phyloP scores from a whole-genome alignment of 2,797 vertebrate genomes.

The Falco peregrinus region DNA sequence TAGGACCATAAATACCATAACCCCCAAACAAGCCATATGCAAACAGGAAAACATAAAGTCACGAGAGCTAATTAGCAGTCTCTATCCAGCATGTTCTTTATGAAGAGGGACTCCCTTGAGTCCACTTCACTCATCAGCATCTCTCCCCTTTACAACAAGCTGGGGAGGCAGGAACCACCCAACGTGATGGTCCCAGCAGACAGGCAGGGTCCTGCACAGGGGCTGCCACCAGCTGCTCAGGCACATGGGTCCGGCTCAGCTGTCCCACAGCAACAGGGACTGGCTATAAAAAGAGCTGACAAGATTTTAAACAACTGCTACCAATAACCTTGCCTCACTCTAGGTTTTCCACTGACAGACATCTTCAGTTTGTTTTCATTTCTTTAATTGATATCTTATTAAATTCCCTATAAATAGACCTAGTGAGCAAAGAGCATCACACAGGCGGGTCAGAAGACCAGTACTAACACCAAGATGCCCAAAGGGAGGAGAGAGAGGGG shows the following conservation, averaged over 20 bases:
- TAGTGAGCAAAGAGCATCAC: not conserved
- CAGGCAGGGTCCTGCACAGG: not conserved
- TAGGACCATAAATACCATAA: constrained; percentile 5
- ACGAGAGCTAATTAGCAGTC: constrained; percentile 19
- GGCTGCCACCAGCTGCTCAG: not conserved
- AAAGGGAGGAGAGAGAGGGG: not conserved
- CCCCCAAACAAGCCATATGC: not conserved
- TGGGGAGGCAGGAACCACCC: not conserved
- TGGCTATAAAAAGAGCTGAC: not conserved
- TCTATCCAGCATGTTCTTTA: not conserved
- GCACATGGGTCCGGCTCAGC: not conserved
- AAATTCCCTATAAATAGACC: constrained; percentile 35
- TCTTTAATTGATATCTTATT: constrained; percentile 42
- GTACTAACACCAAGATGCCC: not conserved
- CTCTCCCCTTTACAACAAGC: not conserved
- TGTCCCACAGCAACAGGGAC: not conserved
- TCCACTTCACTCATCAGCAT: not conserved
- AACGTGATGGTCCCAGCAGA: not conserved
- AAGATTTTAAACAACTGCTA: not conserved
- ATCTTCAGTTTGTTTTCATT: constrained; percentile 14
- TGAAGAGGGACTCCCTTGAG: not conserved
- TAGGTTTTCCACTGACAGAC: not conserved
- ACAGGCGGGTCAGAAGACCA: not conserved
- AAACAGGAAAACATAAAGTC: constrained; percentile 34
- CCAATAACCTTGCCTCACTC: not conserved